phyloP scores from a whole-genome alignment of 2,797 vertebrate genomes.

The Kryptopterus vitreolus region DNA sequence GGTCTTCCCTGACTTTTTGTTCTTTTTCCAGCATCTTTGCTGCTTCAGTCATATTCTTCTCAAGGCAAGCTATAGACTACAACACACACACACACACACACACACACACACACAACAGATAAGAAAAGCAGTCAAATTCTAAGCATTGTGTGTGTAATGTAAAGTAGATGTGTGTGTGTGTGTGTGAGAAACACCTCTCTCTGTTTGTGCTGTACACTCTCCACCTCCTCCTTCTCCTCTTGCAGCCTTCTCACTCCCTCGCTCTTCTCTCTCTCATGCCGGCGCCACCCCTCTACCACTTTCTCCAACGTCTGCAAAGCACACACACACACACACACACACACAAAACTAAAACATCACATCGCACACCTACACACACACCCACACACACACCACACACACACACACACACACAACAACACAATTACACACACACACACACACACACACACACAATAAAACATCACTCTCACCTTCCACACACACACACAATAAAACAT shows the following conservation, averaged over 20 bases:
- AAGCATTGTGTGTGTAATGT: background rate
- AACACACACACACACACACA: conserved; percentile 7
- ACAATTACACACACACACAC: no score
- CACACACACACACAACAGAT: conserved; percentile 44
- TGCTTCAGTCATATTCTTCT: conserved; percentile 66
- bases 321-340: background rate
- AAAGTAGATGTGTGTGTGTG: background rate
- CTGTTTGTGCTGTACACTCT: conserved; percentile 60
- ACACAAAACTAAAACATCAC: no score
- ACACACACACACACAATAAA: background rate
- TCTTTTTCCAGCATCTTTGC: conserved; percentile 63
- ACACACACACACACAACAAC: background rate
- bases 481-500: no score
- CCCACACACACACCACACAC: background rate
- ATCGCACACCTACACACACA: no score
- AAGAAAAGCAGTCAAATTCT: background rate
- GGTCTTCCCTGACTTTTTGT: conserved; percentile 53
- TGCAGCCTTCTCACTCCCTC: conserved; percentile 64
- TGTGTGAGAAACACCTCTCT: conserved; percentile 55
- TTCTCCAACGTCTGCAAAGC: conserved; percentile 70
- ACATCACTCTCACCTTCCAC: background rate
- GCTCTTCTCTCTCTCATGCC: conserved; percentile 70
- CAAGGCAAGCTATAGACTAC: conserved; percentile 64
- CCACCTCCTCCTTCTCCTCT: conserved; percentile 47
- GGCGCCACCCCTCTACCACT: conserved; percentile 76